Conservation (phyloP, 2,113 vertebrate species). For the Misgurnus anguillicaudatus region DNA sequence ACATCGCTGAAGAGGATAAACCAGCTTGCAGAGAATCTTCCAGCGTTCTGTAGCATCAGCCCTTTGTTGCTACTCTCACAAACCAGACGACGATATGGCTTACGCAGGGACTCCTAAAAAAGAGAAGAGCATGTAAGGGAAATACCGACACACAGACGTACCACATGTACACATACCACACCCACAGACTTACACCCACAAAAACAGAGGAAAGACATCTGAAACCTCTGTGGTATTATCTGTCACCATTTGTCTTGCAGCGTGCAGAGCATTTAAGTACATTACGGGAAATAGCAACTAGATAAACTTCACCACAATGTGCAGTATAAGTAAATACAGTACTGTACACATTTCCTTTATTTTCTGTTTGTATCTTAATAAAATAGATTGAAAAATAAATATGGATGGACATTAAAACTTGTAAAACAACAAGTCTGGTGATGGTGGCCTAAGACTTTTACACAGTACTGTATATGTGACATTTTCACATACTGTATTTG, state of each 20-base stretch:
- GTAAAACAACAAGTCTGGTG: too few relatives aligned
- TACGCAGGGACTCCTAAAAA: conserved; percentile 85
- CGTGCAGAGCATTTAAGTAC: background rate
- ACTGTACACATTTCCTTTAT: too few relatives aligned
- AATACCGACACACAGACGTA: background rate
- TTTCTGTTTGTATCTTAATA: too few relatives aligned
- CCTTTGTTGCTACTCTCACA: conserved; percentile 92
- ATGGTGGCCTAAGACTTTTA: too few relatives aligned
- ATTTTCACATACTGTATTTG: background rate
- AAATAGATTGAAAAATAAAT: too few relatives aligned
- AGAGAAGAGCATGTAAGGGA: background rate
- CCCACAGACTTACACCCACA: background rate
- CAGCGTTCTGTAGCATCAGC: conserved; percentile 88
- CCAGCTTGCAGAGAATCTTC: conserved; percentile 94
- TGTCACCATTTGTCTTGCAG: background rate
- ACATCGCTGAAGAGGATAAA: conserved; percentile 96
- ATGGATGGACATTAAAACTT: too few relatives aligned
- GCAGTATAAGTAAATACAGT: background rate
- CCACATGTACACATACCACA: background rate
- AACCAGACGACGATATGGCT: conserved; percentile 86
- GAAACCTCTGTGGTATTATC: conserved; percentile 5
- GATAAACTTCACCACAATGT: background rate
- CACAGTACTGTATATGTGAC: background rate
- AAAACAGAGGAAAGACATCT: background rate
- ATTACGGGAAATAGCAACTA: conserved; percentile 16